A percentile compares a stretch with the other conserved stretches of the same genome.
Evolutionary conservation across 2,888 invertebrate species (phyloP).

Genomic region (Drosophila mimetica): DNA sequence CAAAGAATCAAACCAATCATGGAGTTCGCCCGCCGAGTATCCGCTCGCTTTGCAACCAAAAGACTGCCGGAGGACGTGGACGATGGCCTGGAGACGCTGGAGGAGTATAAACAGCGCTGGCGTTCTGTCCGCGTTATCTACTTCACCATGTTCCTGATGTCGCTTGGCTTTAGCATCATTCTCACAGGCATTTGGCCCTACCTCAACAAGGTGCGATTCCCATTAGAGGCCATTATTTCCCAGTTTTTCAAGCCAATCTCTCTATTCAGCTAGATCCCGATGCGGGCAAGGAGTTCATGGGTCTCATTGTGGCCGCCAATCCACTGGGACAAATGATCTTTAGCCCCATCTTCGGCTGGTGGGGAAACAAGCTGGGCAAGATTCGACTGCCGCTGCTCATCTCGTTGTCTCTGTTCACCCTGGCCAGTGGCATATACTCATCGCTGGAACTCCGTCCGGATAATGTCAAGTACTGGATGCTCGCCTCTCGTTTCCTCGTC

Average conservation of each 20-base stretch:
- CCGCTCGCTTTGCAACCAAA: slow-evolving; percentile 58
- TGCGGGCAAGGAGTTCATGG: slow-evolving; percentile 93
- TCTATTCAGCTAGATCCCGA: slow-evolving; percentile 90
- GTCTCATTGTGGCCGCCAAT: slow-evolving; percentile 93
- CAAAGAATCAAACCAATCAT: slow-evolving; percentile 45
- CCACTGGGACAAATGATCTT: slow-evolving; percentile 94
- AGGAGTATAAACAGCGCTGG: slow-evolving; percentile 90
- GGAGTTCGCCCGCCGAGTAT: slow-evolving; percentile 65
- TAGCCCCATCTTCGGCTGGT: slow-evolving; percentile 93
- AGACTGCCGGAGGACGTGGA: slow-evolving; percentile 78
- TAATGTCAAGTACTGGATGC: slow-evolving; percentile 90
- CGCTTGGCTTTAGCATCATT: slow-evolving; percentile 93
- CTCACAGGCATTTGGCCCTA: slow-evolving; percentile 96
- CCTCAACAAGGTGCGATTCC: slow-evolving; percentile 89
- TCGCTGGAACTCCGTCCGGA: slow-evolving; percentile 89
- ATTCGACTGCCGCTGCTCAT: slow-evolving; percentile 90
- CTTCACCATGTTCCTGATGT: slow-evolving; percentile 95
- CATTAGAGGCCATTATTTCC: not conserved
- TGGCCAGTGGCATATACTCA: slow-evolving; percentile 91
- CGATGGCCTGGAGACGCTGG: slow-evolving; percentile 88
- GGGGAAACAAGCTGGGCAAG: slow-evolving; percentile 91
- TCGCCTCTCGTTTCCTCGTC: slow-evolving; percentile 90
- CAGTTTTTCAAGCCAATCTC: slow-evolving; percentile 7
- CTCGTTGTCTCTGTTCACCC: slow-evolving; percentile 89
- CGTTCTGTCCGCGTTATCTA: slow-evolving; percentile 92